Conservation (phyloP, 2,888 invertebrate genomes). For the Chaitophorus viminalis region DNA sequence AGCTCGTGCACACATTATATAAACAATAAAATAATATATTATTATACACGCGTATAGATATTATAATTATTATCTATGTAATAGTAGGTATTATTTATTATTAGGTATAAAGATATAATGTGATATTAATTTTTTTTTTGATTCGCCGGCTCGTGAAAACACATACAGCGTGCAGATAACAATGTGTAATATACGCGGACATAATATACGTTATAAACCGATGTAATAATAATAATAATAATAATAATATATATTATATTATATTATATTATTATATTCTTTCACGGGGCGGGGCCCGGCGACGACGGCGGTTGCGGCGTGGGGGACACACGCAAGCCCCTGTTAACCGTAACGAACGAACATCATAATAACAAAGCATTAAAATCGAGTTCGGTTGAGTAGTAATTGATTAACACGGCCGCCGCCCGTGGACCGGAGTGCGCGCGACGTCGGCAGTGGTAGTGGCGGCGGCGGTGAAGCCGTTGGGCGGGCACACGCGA, state of each 20-base stretch:
- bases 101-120: no score
- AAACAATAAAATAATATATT: no score
- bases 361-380: slow-evolving; percentile 64
- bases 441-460: slow-evolving; percentile 38
- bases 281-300: slow-evolving; percentile 31
- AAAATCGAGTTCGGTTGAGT: slow-evolving; percentile 64
- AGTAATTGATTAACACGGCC: slow-evolving; percentile 64
- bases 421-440: slow-evolving; percentile 56
- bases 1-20: no score
- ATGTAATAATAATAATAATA: background rate
- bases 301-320: background rate
- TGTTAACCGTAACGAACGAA: slow-evolving; percentile 62
- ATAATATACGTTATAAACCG: no score
- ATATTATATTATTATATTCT: slow-evolving; percentile 15
- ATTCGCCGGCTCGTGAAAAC: no score
- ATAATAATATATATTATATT: slow-evolving; percentile 4
- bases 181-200: no score
- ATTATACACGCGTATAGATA: no score
- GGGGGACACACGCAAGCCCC: slow-evolving; percentile 58
- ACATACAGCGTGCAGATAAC: no score
- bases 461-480: slow-evolving; percentile 8
- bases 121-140: no score
- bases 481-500: slow-evolving; percentile 47
- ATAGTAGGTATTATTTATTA: no score
- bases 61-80: no score